A percentile compares a stretch with the other conserved stretches of the same genome.
Evolutionary conservation across 2,888 invertebrate species (phyloP).

Genomic region (Atherix ibis): DNA sequence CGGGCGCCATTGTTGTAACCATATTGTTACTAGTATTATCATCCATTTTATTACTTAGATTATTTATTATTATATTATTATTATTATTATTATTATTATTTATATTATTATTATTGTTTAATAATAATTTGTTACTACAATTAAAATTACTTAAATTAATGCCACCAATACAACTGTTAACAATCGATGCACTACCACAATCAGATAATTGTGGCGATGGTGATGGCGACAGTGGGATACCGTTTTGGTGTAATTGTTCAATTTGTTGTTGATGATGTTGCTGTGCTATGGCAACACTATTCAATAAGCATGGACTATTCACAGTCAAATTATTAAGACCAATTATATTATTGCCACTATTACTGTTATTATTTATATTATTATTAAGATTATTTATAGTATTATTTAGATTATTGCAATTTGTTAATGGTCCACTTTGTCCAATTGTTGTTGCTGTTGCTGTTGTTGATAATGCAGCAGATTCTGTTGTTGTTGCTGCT

Average conservation of each 20-base stretch:
- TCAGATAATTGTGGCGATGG: conserved; percentile 24
- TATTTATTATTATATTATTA: too few relatives aligned
- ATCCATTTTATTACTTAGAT: conserved; percentile 1
- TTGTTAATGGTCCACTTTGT: too few relatives aligned
- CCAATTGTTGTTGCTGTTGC: too few relatives aligned
- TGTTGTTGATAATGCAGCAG: too few relatives aligned
- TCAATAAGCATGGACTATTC: not conserved
- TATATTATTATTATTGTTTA: conserved; percentile 3
- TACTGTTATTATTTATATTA: conserved; percentile 4
- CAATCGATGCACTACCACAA: conserved; percentile 15
- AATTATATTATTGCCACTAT: conserved; percentile 1
- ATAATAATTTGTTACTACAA: conserved; percentile 6
- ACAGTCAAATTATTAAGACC: not conserved
- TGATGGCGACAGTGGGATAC: conserved; percentile 20
- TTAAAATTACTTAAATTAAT: conserved; percentile 5
- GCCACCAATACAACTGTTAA: conserved; percentile 7
- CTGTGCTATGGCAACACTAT: conserved; percentile 7
- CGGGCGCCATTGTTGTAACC: conserved; percentile 18
- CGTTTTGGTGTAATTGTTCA: conserved; percentile 18
- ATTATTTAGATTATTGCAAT: not conserved
- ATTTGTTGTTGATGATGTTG: too few relatives aligned
- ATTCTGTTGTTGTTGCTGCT: not conserved
- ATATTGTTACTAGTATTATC: conserved; percentile 2
- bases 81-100: not conserved
- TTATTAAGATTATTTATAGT: not conserved